A percentile compares a stretch with the other conserved stretches of the same genome.
These are phyloP conservation scores for Spodoptera exigua DNA, from an alignment of 2,888 invertebrate genomes.

Conservation along the genomic window DNA sequence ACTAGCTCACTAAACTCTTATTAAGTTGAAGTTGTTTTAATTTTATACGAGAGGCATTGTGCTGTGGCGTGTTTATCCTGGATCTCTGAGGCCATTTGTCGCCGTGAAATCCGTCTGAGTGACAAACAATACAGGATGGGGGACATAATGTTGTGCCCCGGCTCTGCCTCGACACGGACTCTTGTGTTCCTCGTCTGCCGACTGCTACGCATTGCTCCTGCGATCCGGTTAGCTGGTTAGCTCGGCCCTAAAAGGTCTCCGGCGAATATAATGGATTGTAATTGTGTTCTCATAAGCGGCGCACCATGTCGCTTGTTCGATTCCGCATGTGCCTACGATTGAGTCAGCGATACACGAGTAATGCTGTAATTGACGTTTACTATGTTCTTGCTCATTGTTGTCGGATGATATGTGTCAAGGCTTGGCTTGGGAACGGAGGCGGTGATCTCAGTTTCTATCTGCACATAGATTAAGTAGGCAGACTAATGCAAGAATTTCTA, in stretches of 20 bases:
- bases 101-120: constrained; percentile 82
- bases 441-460: constrained; percentile 43
- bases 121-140: constrained; percentile 83
- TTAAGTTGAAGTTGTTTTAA: constrained; percentile 72
- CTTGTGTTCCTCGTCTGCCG: constrained; percentile 72
- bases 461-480: constrained; percentile 42
- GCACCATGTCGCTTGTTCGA: constrained; percentile 73
- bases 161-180: constrained; percentile 72
- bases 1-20: constrained; percentile 65
- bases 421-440: constrained; percentile 51
- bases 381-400: constrained; percentile 67
- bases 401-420: constrained; percentile 63
- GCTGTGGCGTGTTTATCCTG: constrained; percentile 75
- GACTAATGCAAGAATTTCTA: constrained; percentile 46
- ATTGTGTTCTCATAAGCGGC: constrained; percentile 86
- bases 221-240: constrained; percentile 74
- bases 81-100: constrained; percentile 84
- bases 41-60: constrained; percentile 76
- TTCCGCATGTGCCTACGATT: constrained; percentile 74
- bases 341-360: constrained; percentile 80
- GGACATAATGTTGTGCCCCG: constrained; percentile 82
- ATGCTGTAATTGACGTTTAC: constrained; percentile 82
- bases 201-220: constrained; percentile 65
- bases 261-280: constrained; percentile 84
- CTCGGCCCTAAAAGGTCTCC: constrained; percentile 79